Percentiles rank a stretch among this genome's conserved stretches.
Conservation (phyloP, 2,888 invertebrate genomes). For the Tipula unca region DNA sequence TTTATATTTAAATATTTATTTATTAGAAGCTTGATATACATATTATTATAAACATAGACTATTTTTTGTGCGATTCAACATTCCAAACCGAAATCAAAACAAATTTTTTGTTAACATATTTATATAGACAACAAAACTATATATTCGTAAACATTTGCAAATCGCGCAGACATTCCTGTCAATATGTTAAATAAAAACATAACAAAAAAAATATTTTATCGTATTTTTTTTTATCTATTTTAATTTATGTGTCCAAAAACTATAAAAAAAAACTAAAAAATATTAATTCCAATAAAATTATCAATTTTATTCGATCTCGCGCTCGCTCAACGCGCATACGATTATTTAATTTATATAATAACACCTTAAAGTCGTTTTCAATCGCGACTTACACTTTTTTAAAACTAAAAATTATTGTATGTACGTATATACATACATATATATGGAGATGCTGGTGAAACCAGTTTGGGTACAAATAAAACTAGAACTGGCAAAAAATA, state of each 20-base stretch:
- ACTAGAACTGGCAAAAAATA: not conserved
- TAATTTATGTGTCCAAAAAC: not conserved
- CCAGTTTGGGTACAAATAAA: not conserved
- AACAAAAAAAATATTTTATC: not conserved
- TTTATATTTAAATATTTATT: not conserved
- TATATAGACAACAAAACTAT: not conserved
- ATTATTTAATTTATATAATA: not conserved
- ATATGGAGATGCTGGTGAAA: not conserved
- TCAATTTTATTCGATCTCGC: slow-evolving; percentile 3
- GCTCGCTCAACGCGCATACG: not conserved
- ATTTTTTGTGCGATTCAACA: not conserved
- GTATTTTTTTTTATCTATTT: not conserved
- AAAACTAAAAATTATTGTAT: not conserved
- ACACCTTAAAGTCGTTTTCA: not conserved
- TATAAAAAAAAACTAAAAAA: not conserved
- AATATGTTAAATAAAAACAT: not conserved
- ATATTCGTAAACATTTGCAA: not conserved
- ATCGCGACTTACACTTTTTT: not conserved
- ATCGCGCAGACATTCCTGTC: not conserved
- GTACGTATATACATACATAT: too few species aligned
- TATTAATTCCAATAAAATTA: not conserved
- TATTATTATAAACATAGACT: not conserved
- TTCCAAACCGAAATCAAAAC: not conserved
- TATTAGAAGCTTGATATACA: not conserved
- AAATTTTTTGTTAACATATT: not conserved